A percentile compares a stretch with the other conserved stretches of the same genome.
Conservation (phyloP, 1,140 invertebrate genomes). For the Theocolax elegans region DNA sequence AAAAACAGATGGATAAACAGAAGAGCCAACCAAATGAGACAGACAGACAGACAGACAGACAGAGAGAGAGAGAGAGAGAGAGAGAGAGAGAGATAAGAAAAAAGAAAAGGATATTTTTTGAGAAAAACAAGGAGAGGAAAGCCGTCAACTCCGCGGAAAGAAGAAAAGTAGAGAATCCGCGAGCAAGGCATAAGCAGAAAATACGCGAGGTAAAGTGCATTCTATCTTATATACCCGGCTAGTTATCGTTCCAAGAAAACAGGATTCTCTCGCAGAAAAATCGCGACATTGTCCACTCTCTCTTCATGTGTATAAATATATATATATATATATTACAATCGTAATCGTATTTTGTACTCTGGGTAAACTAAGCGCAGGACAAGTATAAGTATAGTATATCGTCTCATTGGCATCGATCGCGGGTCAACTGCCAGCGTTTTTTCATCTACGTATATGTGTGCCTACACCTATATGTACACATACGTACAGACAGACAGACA, state of each 20-base stretch:
- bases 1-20: not conserved
- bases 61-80: conserved; percentile 6
- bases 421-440: too few relatives aligned
- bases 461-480: too few relatives aligned
- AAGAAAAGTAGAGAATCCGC: not conserved
- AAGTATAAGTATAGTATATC: not conserved
- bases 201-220: too few relatives aligned
- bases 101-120: not conserved
- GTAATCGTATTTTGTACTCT: conserved; percentile 21
- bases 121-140: not conserved
- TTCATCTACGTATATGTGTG: too few relatives aligned
- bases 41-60: not conserved
- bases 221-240: too few relatives aligned
- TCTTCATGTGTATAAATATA: too few relatives aligned
- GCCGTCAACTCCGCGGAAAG: not conserved
- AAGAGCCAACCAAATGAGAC: too few relatives aligned
- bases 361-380: not conserved
- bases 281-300: too few relatives aligned
- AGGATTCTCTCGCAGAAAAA: too few relatives aligned
- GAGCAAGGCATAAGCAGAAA: too few relatives aligned
- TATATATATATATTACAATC: conserved; percentile 8
- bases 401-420: conserved; percentile 10
- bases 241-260: too few relatives aligned
- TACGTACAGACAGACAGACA: too few relatives aligned
- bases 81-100: not conserved